Conservation (phyloP, 37 sponge, comb jelly and placozoan species). For the Hexactinellida sp. region DNA sequence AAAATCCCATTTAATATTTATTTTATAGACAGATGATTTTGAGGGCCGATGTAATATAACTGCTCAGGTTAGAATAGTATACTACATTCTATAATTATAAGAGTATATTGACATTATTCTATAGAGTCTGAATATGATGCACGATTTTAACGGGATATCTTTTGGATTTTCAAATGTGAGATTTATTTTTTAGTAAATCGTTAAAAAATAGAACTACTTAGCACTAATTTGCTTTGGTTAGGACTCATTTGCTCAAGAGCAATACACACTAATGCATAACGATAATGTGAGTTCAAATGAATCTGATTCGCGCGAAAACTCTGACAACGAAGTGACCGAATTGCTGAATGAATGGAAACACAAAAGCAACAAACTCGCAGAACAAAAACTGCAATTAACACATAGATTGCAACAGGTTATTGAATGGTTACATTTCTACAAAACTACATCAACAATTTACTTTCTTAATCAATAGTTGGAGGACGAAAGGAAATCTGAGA, state of each 20-base stretch:
- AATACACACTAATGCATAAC: too few relatives aligned
- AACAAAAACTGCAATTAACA: background rate
- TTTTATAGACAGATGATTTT: background rate
- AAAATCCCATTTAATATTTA: background rate
- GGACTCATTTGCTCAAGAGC: background rate
- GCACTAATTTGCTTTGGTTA: too few relatives aligned
- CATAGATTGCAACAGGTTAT: background rate
- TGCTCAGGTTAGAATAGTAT: background rate
- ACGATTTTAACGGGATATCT: background rate
- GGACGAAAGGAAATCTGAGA: background rate
- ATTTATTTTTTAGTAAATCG: too few relatives aligned
- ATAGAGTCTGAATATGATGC: background rate
- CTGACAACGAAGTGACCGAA: background rate
- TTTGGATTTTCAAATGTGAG: background rate
- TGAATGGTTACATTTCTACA: background rate
- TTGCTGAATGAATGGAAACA: background rate
- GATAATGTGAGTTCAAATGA: background rate
- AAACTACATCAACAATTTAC: background rate
- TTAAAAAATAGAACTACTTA: too few relatives aligned
- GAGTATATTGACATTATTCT: background rate
- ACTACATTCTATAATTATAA: background rate
- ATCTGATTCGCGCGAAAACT: background rate
- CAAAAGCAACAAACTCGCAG: background rate
- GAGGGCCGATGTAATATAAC: background rate
- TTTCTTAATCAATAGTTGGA: background rate